Conservation (phyloP, 2,888 invertebrate genomes). For the Caenorhabditis imperialis region DNA sequence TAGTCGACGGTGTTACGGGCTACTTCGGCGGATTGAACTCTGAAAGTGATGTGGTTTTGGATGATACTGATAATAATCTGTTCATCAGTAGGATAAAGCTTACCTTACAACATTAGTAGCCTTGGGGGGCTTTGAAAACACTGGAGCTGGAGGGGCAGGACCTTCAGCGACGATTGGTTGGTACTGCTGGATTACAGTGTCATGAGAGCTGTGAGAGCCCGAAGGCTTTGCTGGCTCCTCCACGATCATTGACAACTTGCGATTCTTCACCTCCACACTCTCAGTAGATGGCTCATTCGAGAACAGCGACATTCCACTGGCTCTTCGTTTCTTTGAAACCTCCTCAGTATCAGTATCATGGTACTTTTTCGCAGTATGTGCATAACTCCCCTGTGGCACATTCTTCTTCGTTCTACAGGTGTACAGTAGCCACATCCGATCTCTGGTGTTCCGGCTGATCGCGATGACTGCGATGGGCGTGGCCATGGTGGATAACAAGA, state of each 20-base stretch:
- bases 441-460: slow-evolving; percentile 32
- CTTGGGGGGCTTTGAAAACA: slow-evolving; percentile 20
- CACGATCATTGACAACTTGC: slow-evolving; percentile 45
- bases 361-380: slow-evolving; percentile 51
- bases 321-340: slow-evolving; percentile 7
- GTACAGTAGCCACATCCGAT: slow-evolving; percentile 24
- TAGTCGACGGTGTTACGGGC: slow-evolving; percentile 30
- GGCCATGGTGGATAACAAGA: slow-evolving; percentile 42
- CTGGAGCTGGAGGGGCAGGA: neutral
- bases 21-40: slow-evolving; percentile 41
- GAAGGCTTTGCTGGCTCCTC: slow-evolving; percentile 28
- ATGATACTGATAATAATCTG: no score
- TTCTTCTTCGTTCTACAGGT: slow-evolving; percentile 21
- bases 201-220: neutral
- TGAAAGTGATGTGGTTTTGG: no score
- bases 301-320: slow-evolving; percentile 29
- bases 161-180: neutral
- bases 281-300: slow-evolving; percentile 23
- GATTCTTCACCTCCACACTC: neutral
- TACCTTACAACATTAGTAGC: slow-evolving; percentile 24
- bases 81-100: no score
- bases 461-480: slow-evolving; percentile 44
- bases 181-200: neutral
- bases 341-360: slow-evolving; percentile 21
- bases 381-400: slow-evolving; percentile 36